These are phyloP conservation scores for Talpa occidentalis DNA, from an alignment of 2,113 vertebrate genomes.

Conservation along the genomic window DNA sequence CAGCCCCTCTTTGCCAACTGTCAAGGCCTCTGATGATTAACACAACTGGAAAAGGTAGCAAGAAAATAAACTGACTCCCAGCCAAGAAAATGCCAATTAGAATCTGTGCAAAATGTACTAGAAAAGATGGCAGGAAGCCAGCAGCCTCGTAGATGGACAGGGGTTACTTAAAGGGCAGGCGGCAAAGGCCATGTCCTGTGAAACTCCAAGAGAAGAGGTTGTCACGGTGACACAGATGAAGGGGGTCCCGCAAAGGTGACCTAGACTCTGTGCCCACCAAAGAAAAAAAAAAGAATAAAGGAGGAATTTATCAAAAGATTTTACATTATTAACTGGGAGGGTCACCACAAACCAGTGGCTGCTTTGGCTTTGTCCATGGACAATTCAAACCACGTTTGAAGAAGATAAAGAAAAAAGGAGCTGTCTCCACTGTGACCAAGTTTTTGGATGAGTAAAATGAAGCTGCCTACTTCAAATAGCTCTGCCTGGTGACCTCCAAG, in stretches of 20 bases:
- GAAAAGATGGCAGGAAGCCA: constrained; percentile 54
- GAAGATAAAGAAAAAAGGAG: neutral
- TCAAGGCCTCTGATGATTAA: neutral
- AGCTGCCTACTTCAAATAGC: neutral
- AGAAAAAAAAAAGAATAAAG: neutral
- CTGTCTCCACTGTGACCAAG: neutral
- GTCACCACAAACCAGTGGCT: neutral
- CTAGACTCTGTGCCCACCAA: neutral
- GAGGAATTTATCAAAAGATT: neutral
- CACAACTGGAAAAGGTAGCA: constrained; percentile 46
- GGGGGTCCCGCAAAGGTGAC: constrained; percentile 4
- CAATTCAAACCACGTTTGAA: neutral
- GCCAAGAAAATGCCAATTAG: constrained; percentile 71
- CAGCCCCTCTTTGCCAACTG: constrained; percentile 45
- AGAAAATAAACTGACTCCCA: constrained; percentile 53
- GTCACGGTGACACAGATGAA: neutral
- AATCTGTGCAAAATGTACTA: constrained; percentile 59
- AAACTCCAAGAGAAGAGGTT: constrained; percentile 52
- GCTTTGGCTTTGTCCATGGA: neutral
- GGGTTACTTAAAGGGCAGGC: constrained; percentile 63
- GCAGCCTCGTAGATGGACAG: neutral
- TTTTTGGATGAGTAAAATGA: neutral
- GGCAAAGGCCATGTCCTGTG: constrained; percentile 48
- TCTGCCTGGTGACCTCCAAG: neutral
- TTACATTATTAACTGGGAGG: neutral